Conservation (phyloP, 2,888 invertebrate species). For the Neoascia interrupta region DNA sequence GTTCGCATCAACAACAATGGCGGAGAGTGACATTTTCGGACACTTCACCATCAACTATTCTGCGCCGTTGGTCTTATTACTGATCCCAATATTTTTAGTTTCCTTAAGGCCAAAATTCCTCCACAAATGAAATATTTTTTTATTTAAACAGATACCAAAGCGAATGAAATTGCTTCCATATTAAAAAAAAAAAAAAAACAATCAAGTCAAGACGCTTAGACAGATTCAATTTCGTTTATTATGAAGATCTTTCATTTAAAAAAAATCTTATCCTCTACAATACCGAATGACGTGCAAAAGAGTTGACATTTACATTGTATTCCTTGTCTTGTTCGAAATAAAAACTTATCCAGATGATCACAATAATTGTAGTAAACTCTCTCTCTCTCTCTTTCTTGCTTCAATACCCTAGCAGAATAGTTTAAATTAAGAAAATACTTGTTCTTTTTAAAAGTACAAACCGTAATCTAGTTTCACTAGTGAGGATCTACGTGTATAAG, state of each 20-base stretch:
- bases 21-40: too few species aligned
- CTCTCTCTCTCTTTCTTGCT: slow-evolving; percentile 1
- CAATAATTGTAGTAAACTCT: slow-evolving; percentile 53
- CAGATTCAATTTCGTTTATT: slow-evolving; percentile 47
- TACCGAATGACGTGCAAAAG: slow-evolving; percentile 32
- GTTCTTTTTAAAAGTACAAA: slow-evolving; percentile 60
- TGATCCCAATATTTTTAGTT: too few species aligned
- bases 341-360: slow-evolving; percentile 43
- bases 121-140: too few species aligned
- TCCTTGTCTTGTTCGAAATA: slow-evolving; percentile 8
- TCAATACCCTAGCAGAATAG: slow-evolving; percentile 8
- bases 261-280: slow-evolving; percentile 46
- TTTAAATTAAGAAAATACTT: slow-evolving; percentile 57
- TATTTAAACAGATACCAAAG: too few species aligned
- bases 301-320: slow-evolving; percentile 16
- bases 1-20: too few species aligned
- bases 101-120: too few species aligned
- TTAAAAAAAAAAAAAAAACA: too few species aligned
- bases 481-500: slow-evolving; percentile 35
- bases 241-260: slow-evolving; percentile 37
- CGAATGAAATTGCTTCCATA: too few species aligned
- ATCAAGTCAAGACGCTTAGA: too few species aligned
- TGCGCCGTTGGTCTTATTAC: too few species aligned
- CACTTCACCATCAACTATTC: too few species aligned
- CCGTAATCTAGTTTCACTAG: slow-evolving; percentile 60